Evolutionary conservation across 2,888 invertebrate genomes (phyloP), one percentile per base, ranked within the genome.

Genomic region (Apamea crenata): DNA sequence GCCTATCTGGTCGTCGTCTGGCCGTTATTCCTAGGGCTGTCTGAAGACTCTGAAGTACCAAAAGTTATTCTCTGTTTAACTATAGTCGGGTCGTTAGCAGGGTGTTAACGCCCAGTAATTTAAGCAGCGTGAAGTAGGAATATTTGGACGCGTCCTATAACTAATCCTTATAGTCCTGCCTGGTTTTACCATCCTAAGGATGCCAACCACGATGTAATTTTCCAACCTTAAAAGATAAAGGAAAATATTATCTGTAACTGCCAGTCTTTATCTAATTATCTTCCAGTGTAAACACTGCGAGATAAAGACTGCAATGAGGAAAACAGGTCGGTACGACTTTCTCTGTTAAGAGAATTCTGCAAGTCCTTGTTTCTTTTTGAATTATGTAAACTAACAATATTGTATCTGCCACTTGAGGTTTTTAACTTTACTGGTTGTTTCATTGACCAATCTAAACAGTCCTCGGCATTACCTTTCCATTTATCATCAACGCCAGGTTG

Each of bases 1-100:
- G 77, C 72, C 82, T 80, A 81, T 85, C 72, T 67, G 72, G 74
- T 50, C 32, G 83, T 66, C 81, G 78, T 80, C 72, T 32, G 78
- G 87, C 87, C 90, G 81, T 87, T 87, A 89, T 72, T 74, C 67
- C 78, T 80, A 85, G 85, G 85, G 87, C 63, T 83, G 85, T 65
- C 87, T 86, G 63, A 78, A 73, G 36, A 65, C 25, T 53, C 29
- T 61, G 44, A 68, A 80, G 75, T 83, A 83, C 77, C 53, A n/a
- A 78, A 84, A 78, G 78, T 81, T 83, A 79, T 80, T 72, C 68
- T 56, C 76, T 74, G 69, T 78, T 85, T 79, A 79, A 75, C 78
- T 82, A 44, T 74, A 68, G 78, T 78, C 67, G 18, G 66, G 82
- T 78, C 77, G 86, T 84, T 73, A 82, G 67, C 59, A 68, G 61